Evolutionary conservation across 2,888 invertebrate genomes (phyloP), one percentile per base, ranked within the genome.

Genomic region (Cheilosia scutellata): DNA sequence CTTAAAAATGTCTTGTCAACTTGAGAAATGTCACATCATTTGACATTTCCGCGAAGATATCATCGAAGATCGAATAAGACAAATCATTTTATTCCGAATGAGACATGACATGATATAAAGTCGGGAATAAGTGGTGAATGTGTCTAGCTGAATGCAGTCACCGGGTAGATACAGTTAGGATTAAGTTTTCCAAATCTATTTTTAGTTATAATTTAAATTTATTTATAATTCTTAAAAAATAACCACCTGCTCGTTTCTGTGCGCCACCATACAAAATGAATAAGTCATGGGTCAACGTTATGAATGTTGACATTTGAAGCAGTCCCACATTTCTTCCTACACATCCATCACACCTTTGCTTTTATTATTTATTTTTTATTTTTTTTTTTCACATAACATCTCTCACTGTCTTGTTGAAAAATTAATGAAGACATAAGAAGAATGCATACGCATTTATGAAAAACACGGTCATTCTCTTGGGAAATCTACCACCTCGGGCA

Each of bases 381-480:
- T 49, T 3, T 25, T 49, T 4, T 25, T 25, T 25, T 20, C 13
- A 33, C n/a, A n/a, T 33, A 47, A 25, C 29, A 47, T 13, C 13
- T 20, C n/a, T 25, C 49, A 20, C 25, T 49, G 20, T 47, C 31
- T 29, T 44, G 20, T 4, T 44, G 55, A 70, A 57, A 70, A 57
- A 31, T 33, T 25, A 57, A 70, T 44, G 31, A 70, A 70, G 44
- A 33, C 20, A n/a, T 9, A 65, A 65, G 20, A 27, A 31, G 29
- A 44, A 57, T 57, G 7, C 11, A 31, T 13, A 27, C 27, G n/a
- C 29, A 62, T n/a, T n/a, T n/a, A 29, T 4, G 4, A 27, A 31
- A 47, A 16, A 44, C 44, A 62, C 47, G 27, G 7, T 16, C 4
- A 66, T 53, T 57, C 70, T 70, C 57, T 20, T 47, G 57, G 57